These are phyloP conservation scores for Drosophila azteca DNA, from an alignment of 1,140 invertebrate species.

Conservation along the genomic window DNA sequence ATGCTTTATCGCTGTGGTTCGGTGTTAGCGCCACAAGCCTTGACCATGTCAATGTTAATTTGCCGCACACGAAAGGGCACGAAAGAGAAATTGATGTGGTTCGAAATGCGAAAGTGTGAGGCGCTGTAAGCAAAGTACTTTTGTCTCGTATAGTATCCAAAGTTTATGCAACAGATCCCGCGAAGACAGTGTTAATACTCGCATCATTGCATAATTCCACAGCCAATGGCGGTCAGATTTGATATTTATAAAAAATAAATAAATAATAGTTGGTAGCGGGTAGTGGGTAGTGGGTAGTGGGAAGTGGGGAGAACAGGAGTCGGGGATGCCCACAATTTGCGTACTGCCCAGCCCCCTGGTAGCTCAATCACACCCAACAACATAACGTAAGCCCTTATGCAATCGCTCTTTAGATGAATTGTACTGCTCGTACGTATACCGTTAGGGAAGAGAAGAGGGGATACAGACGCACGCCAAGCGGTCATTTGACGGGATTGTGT, in stretches of 20 bases:
- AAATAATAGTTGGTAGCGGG: constrained; percentile 17
- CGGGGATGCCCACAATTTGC: constrained; percentile 5
- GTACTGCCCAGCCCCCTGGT: neutral
- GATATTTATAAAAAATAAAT: constrained; percentile 30
- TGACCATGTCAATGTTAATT: constrained; percentile 72
- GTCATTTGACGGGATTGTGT: constrained; percentile 48
- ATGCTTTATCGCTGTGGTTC: constrained; percentile 2
- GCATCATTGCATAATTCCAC: constrained; percentile 41
- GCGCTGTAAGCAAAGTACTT: constrained; percentile 22
- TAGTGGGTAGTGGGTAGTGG: too few relatives aligned
- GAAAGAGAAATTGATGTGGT: constrained; percentile 57
- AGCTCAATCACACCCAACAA: constrained; percentile 12
- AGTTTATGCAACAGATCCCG: constrained; percentile 32
- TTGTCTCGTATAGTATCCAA: constrained; percentile 15
- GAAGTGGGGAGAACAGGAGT: constrained; percentile 17
- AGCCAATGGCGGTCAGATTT: constrained; percentile 22
- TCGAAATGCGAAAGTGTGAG: constrained; percentile 25
- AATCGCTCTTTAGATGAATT: constrained; percentile 25
- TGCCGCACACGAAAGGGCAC: constrained; percentile 39
- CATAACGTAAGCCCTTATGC: constrained; percentile 23
- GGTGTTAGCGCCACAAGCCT: constrained; percentile 51
- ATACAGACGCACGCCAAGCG: constrained; percentile 45
- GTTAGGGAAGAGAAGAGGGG: constrained; percentile 7
- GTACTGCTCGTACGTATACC: constrained; percentile 25
- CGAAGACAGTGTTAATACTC: constrained; percentile 31